Base-by-base conservation (phyloP, 2,797 vertebrate genomes). In the Rhodeus uyekii region DNA sequence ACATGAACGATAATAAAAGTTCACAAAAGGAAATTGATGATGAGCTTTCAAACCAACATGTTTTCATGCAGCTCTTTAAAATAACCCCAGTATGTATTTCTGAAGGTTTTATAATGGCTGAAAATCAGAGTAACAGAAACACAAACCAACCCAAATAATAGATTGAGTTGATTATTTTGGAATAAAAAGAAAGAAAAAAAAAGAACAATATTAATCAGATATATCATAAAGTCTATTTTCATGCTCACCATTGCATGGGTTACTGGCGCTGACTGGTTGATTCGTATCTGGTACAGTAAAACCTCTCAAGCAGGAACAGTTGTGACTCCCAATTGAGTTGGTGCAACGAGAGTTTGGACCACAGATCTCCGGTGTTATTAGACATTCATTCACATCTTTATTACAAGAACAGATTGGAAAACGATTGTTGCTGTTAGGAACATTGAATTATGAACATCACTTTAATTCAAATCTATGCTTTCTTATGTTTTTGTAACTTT, bases 381-480 rank as follows among this genome's bases (percentile, higher is more conserved):
- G 24, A 34, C 78, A 80, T 72, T 80, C 78, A 44, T 61, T 4
- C 10, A 61, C 67, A 71, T 80, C 78, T 72, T 8, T 24, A 73
- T 74, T n/a, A 38, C 12, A 42, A 2, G 36, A 46, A 4, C 1
- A 5, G 1, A 4, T 46, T n/a, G 3, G 4, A 64, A 64, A 60
- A 61, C 7, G 12, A 32, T 61, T 32, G 14, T 18, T 61, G 14
- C 6, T 1, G 29, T 58, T 29, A 16, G 14, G 58, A 60, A 60
- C 6, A 61, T 14, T 3, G n/a, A 60, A 29, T 14, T 60, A 29
- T 29, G 13, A 60, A 29, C 1, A 1, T 29, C 13, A 60, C 5
- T 16, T 13, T 14, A 29, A 16, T 8, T 3, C 5, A 60, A 29
- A 60, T 29, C 13, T 16, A 3, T 2, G 1, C 29, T 60, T 60